Evolutionary conservation across 2,797 vertebrate genomes (phyloP).

Genomic region (Triplophysa yarkandensis): DNA sequence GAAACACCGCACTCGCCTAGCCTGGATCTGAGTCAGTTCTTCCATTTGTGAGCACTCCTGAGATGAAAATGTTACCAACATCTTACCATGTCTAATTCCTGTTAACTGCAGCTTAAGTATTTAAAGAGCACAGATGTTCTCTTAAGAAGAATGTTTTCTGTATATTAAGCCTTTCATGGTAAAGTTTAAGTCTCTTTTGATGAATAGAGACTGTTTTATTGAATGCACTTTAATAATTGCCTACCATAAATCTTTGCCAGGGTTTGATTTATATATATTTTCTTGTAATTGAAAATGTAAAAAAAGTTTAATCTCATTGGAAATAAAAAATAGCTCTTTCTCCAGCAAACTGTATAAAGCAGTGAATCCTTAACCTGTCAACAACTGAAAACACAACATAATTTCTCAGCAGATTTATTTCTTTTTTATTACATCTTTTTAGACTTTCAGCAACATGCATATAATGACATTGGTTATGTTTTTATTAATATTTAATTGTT

Average conservation of each 20-base stretch:
- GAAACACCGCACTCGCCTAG: conserved; percentile 55
- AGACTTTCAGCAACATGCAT: too few species aligned
- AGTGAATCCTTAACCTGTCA: too few species aligned
- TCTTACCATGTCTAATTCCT: conserved; percentile 59
- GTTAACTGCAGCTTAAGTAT: conserved; percentile 65
- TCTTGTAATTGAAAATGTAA: conserved; percentile 66
- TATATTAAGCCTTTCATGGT: conserved; percentile 55
- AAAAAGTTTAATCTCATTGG: conserved; percentile 53
- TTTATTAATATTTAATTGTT: too few species aligned
- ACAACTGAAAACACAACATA: too few species aligned
- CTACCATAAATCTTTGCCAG: too few species aligned
- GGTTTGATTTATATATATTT: conserved; percentile 72
- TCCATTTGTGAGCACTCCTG: conserved; percentile 35
- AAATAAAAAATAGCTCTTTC: conserved; percentile 53
- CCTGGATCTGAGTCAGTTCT: conserved; percentile 52
- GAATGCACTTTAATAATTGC: conserved; percentile 71
- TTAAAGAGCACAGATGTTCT: conserved; percentile 54
- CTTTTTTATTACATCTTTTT: too few species aligned
- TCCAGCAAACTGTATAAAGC: conserved; percentile 20
- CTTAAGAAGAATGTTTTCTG: conserved; percentile 41
- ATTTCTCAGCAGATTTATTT: too few species aligned
- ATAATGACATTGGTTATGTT: too few species aligned
- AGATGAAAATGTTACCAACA: conserved; percentile 60
- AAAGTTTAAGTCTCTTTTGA: conserved; percentile 70
- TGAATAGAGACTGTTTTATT: conserved; percentile 68